Evolutionary conservation across 2,888 invertebrate species (phyloP).

Genomic region (Rotaria macrura): DNA sequence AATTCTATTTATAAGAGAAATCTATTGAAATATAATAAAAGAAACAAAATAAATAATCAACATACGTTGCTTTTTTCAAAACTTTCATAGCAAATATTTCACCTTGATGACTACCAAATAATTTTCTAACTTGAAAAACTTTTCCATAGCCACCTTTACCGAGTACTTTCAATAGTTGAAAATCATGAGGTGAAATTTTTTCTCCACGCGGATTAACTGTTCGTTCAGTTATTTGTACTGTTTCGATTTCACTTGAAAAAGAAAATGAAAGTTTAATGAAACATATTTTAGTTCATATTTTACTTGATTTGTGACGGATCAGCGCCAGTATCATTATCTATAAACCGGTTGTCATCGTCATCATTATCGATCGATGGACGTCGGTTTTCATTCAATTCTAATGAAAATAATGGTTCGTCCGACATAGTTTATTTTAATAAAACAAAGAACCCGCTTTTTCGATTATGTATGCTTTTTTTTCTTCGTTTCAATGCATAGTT

Average conservation of each 20-base stretch:
- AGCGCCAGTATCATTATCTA: background rate
- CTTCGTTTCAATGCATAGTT: background rate
- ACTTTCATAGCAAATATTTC: conserved; percentile 99
- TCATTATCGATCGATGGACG: background rate
- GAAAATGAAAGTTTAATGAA: too few species aligned
- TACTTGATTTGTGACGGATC: background rate
- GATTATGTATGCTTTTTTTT: background rate
- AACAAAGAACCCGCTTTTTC: background rate
- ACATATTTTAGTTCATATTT: too few species aligned
- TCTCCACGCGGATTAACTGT: conserved; percentile 30
- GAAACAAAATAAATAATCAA: too few species aligned
- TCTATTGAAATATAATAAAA: background rate
- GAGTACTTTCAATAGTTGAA: conserved; percentile 78
- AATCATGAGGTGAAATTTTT: conserved; percentile 57
- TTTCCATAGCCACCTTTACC: conserved; percentile 99
- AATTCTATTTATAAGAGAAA: conserved; percentile 56
- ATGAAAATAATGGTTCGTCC: background rate
- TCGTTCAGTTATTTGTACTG: conserved; percentile 29
- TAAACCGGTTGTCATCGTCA: conserved; percentile 12
- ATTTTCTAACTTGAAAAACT: conserved; percentile 70
- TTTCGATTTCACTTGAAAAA: background rate
- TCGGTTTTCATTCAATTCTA: background rate
- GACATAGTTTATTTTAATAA: background rate
- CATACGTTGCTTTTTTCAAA: conserved; percentile 57
- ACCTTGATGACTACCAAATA: conserved; percentile 75